Conservation (phyloP, 2,113 vertebrate genomes). For the Puffinus mauretanicus region DNA sequence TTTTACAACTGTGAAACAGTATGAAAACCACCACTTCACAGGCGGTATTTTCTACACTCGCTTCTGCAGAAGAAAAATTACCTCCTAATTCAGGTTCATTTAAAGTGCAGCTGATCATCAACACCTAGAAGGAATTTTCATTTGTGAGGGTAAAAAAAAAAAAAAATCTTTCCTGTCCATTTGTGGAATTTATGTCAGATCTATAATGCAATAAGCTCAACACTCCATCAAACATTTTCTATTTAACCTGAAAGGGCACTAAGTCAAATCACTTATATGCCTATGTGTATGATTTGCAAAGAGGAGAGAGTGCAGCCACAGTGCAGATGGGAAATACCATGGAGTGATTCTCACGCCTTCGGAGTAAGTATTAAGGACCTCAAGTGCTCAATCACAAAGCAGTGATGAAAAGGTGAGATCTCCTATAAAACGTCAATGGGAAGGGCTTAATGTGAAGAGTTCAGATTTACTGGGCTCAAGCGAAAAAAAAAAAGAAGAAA, state of each 20-base stretch:
- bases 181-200: slow-evolving; percentile 59
- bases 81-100: slow-evolving; percentile 54
- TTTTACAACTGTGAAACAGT: not conserved
- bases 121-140: slow-evolving; percentile 53
- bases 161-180: not conserved
- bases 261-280: slow-evolving; percentile 33
- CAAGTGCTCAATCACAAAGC: not conserved
- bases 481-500: not conserved
- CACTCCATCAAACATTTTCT: slow-evolving; percentile 61
- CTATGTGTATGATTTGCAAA: slow-evolving; percentile 24
- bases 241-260: slow-evolving; percentile 55
- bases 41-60: not conserved
- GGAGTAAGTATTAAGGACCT: not conserved
- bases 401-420: not conserved
- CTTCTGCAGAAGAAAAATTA: slow-evolving; percentile 31
- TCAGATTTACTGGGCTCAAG: not conserved
- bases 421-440: not conserved
- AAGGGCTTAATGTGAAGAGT: not conserved
- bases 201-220: slow-evolving; percentile 38
- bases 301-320: not conserved
- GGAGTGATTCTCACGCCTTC: not conserved
- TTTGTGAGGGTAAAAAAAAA: not conserved
- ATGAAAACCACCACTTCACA: not conserved
- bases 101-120: slow-evolving; percentile 65
- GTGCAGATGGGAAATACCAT: not conserved